These are phyloP conservation scores for Vulpes lagopus DNA, from an alignment of 2,113 vertebrate genomes.

Conservation along the genomic window DNA sequence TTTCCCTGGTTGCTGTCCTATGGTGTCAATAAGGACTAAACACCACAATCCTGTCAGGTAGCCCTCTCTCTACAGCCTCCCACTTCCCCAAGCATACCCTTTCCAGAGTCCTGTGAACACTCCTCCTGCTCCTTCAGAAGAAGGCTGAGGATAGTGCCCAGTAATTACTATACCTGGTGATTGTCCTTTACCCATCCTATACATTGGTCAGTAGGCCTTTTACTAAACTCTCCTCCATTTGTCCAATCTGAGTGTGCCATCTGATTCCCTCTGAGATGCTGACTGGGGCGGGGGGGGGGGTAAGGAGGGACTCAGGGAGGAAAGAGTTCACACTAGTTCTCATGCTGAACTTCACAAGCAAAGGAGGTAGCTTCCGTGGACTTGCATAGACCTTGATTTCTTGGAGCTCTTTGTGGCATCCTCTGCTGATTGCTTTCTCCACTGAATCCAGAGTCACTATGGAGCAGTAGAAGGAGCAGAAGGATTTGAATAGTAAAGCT, in stretches of 20 bases:
- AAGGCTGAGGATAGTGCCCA: too few relatives aligned
- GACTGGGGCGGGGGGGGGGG: fast-evolving
- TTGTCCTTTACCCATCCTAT: neutral
- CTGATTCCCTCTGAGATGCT: neutral
- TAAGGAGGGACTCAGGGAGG: too few relatives aligned
- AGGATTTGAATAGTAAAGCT: fast-evolving
- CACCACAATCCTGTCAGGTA: too few relatives aligned
- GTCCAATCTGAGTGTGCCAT: neutral
- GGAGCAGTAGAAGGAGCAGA: neutral
- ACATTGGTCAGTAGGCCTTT: neutral
- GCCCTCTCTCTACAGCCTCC: neutral
- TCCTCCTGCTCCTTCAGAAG: neutral
- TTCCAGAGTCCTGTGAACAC: neutral
- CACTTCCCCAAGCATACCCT: neutral
- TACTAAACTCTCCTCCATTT: neutral
- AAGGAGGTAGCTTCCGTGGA: neutral
- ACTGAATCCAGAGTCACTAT: fast-evolving
- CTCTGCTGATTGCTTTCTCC: neutral
- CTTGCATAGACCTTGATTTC: neutral
- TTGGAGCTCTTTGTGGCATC: neutral
- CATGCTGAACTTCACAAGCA: neutral
- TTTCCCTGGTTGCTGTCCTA: neutral
- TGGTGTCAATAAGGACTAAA: neutral
- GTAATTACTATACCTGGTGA: neutral
- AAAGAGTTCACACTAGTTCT: neutral